A percentile compares a stretch with the other conserved stretches of the same genome.
Evolutionary conservation across 2,888 invertebrate species (phyloP).

Genomic region (Dicycla oo): DNA sequence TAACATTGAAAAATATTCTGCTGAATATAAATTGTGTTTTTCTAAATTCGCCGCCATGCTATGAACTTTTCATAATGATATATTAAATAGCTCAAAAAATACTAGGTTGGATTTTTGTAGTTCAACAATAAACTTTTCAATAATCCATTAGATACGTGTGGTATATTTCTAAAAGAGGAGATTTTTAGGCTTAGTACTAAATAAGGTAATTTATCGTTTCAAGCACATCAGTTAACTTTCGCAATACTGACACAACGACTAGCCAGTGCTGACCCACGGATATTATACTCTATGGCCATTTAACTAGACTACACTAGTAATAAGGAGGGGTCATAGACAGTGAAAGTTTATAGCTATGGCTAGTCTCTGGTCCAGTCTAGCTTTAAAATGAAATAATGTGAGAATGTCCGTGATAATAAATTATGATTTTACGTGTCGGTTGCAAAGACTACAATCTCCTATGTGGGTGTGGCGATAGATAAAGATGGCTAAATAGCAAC

Average conservation of each 20-base stretch:
- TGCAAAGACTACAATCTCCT: constrained; percentile 24
- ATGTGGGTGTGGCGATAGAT: constrained; percentile 20
- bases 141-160: background rate
- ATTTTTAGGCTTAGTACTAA: background rate
- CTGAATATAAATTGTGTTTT: too few species aligned
- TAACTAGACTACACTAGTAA: constrained; percentile 27
- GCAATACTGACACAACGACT: constrained; percentile 42
- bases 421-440: constrained; percentile 30
- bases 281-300: constrained; percentile 43
- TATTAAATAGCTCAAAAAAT: too few species aligned
- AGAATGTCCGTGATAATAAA: constrained; percentile 32
- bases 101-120: background rate
- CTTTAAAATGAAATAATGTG: constrained; percentile 35
- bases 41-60: too few species aligned
- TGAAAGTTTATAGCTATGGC: constrained; percentile 44
- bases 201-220: constrained; percentile 15
- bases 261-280: constrained; percentile 39
- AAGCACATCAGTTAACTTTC: constrained; percentile 49
- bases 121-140: background rate
- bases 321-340: constrained; percentile 45
- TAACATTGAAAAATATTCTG: too few species aligned
- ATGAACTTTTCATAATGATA: too few species aligned
- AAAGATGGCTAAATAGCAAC: background rate
- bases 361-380: constrained; percentile 20
- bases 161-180: background rate